Percentiles rank a stretch among this genome's conserved stretches.
Evolutionary conservation across 2,797 vertebrate species (phyloP).

Genomic region (Botia kubotai): DNA sequence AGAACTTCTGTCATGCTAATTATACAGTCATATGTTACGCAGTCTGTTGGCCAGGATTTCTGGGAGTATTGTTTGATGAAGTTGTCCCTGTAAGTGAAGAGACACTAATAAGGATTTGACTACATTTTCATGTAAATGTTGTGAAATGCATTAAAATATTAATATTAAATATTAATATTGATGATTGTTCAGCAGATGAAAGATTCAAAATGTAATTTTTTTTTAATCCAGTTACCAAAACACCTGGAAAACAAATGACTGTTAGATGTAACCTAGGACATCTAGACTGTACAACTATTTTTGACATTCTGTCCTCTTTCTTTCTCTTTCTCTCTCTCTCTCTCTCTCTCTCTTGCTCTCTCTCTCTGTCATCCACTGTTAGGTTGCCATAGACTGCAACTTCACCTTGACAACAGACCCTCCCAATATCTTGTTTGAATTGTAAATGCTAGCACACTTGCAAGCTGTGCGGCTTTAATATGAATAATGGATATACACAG

Average conservation of each 20-base stretch:
- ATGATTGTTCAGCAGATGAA: no score
- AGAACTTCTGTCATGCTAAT: conserved; percentile 38
- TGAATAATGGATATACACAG: conserved; percentile 71
- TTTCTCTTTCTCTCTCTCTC: not conserved
- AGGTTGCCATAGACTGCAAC: conserved; percentile 20
- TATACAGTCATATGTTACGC: conserved; percentile 34
- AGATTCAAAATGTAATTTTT: no score
- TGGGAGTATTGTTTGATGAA: conserved; percentile 5
- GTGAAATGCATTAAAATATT: no score
- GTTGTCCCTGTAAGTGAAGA: not conserved
- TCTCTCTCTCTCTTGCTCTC: not conserved
- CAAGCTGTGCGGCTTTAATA: conserved; percentile 64
- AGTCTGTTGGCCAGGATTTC: conserved; percentile 27
- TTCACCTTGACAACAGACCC: conserved; percentile 57
- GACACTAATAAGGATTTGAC: not conserved
- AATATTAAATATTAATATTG: no score
- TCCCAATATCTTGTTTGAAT: conserved; percentile 69
- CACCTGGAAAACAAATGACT: not conserved
- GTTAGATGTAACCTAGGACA: not conserved
- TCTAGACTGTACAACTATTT: conserved; percentile 1
- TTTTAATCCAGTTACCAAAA: not conserved
- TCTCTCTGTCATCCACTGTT: conserved; percentile 29
- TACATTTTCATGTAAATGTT: no score
- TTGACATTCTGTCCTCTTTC: not conserved
- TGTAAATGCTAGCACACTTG: conserved; percentile 69